Conservation (phyloP, 2,888 invertebrate species). For the Eupithecia subfuscata region DNA sequence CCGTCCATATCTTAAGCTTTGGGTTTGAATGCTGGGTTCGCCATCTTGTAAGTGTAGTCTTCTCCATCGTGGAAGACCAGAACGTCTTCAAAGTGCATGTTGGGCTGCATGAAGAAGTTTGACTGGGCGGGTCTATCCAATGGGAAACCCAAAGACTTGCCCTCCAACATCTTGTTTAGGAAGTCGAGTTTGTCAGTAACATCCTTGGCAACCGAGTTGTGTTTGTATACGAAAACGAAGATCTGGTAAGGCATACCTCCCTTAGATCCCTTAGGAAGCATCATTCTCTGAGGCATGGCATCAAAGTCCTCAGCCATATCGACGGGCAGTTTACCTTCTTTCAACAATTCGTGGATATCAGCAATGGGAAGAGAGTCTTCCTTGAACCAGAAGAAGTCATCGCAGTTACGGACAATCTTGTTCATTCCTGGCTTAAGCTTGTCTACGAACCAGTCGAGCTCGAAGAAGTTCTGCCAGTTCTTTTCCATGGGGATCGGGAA, state of each 20-base stretch:
- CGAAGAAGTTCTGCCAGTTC: slow-evolving; percentile 85
- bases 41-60: slow-evolving; percentile 58
- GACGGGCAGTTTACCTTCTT: slow-evolving; percentile 79
- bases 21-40: slow-evolving; percentile 27
- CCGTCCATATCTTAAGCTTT: slow-evolving; percentile 17
- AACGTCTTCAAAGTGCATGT: slow-evolving; percentile 85
- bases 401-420: slow-evolving; percentile 86
- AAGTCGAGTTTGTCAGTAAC: slow-evolving; percentile 39
- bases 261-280: slow-evolving; percentile 88
- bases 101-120: slow-evolving; percentile 79
- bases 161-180: slow-evolving; percentile 62
- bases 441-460: slow-evolving; percentile 85
- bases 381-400: slow-evolving; percentile 85
- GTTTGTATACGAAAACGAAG: slow-evolving; percentile 85
- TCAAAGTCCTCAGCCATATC: slow-evolving; percentile 82
- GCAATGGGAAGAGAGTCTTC: slow-evolving; percentile 86
- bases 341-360: slow-evolving; percentile 84
- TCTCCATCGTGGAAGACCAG: slow-evolving; percentile 79
- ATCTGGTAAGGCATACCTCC: slow-evolving; percentile 87
- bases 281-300: slow-evolving; percentile 87
- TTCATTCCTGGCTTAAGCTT: slow-evolving; percentile 86
- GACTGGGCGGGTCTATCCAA: slow-evolving; percentile 79
- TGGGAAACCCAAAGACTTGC: slow-evolving; percentile 83
- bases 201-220: slow-evolving; percentile 68
- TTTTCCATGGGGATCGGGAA: slow-evolving; percentile 80